These are phyloP conservation scores for Phyllotis vaccarum DNA, from an alignment of 2,797 vertebrate species.

Conservation along the genomic window DNA sequence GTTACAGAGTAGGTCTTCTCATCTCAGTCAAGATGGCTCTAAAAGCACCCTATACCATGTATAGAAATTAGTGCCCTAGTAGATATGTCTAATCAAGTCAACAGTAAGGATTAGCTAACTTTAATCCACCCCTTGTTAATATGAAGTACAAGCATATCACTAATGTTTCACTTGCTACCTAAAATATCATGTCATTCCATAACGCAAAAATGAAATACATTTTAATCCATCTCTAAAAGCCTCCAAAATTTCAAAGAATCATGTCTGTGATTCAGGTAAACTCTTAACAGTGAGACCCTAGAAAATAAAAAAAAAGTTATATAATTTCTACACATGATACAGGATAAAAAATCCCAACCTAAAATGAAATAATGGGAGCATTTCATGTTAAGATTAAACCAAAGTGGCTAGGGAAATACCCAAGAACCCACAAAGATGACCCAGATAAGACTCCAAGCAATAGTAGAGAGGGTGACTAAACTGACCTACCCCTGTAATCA, in stretches of 20 bases:
- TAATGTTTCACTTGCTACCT: background rate
- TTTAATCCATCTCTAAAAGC: background rate
- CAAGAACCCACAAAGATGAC: too few species aligned
- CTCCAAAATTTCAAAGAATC: background rate
- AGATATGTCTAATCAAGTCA: background rate
- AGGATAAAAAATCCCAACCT: background rate
- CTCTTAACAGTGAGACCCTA: background rate
- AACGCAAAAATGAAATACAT: background rate
- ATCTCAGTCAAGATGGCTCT: background rate
- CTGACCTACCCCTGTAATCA: too few species aligned
- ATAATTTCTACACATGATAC: background rate
- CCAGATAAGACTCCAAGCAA: too few species aligned
- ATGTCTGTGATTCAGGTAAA: background rate
- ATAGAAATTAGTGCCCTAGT: background rate
- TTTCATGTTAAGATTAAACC: background rate
- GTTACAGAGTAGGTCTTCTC: background rate
- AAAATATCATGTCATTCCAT: background rate
- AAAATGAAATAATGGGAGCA: background rate
- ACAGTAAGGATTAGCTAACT: background rate
- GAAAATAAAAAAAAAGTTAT: background rate
- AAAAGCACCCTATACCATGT: background rate
- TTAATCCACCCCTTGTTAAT: background rate
- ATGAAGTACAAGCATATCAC: background rate
- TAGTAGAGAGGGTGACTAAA: too few species aligned
- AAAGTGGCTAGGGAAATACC: background rate